Conservation (phyloP, 2,888 invertebrate species). For the Formica aserva region DNA sequence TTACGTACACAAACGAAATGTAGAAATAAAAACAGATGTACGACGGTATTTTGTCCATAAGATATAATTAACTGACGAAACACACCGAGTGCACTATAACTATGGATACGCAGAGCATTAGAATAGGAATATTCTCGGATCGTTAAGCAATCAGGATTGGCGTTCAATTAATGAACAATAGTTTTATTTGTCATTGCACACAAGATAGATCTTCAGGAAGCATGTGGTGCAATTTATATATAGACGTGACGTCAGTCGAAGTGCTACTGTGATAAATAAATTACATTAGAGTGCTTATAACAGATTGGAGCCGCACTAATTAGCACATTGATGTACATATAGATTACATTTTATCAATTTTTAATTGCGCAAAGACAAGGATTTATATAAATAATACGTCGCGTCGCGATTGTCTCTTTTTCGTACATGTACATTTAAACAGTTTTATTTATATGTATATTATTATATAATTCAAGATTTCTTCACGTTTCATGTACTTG, state of each 20-base stretch:
- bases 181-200: constrained; percentile 23
- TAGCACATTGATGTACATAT: constrained; percentile 65
- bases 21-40: constrained; percentile 7
- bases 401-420: background rate
- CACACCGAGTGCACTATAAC: constrained; percentile 8
- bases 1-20: background rate
- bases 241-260: constrained; percentile 40
- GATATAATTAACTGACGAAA: constrained; percentile 13
- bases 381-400: background rate
- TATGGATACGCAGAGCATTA: constrained; percentile 15
- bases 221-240: constrained; percentile 16
- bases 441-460: background rate
- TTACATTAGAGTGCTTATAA: constrained; percentile 39
- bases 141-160: background rate
- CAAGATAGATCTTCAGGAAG: constrained; percentile 16
- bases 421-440: constrained; percentile 1
- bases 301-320: constrained; percentile 5
- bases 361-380: constrained; percentile 12
- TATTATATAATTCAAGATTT: background rate
- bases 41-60: background rate
- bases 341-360: constrained; percentile 44
- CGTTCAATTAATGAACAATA: background rate
- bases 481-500: background rate
- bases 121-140: constrained; percentile 4
- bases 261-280: constrained; percentile 61